These are phyloP conservation scores for Melipona beecheii DNA, from an alignment of 2,888 invertebrate species.

Conservation along the genomic window DNA sequence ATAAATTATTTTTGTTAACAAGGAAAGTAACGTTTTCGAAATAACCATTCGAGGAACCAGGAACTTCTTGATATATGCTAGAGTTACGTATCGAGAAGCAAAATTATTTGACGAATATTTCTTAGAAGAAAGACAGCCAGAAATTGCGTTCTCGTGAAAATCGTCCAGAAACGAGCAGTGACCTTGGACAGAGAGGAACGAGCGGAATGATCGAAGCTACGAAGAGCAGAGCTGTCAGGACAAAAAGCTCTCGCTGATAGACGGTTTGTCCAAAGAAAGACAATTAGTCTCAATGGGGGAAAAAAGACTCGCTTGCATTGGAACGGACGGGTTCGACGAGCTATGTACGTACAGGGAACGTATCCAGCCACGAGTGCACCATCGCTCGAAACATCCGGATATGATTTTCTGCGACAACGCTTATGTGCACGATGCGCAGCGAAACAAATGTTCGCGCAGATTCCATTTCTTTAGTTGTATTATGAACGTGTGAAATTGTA, in stretches of 20 bases:
- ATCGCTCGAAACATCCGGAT: neutral
- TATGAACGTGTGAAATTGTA: no score
- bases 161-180: neutral
- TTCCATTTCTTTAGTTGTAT: no score
- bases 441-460: no score
- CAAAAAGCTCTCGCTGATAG: slow-evolving; percentile 47
- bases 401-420: neutral
- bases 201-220: slow-evolving; percentile 4
- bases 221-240: slow-evolving; percentile 18
- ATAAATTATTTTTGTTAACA: no score
- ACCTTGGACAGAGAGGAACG: slow-evolving; percentile 36
- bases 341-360: slow-evolving; percentile 23
- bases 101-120: neutral
- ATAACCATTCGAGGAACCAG: no score
- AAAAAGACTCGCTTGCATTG: slow-evolving; percentile 59
- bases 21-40: no score
- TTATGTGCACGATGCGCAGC: no score
- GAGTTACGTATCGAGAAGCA: no score
- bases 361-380: neutral
- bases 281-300: slow-evolving; percentile 46
- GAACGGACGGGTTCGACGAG: slow-evolving; percentile 52
- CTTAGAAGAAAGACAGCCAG: neutral
- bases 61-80: no score
- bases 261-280: slow-evolving; percentile 29
- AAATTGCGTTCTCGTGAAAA: neutral